These are phyloP conservation scores for Triplophysa dalaica DNA, from an alignment of 2,113 vertebrate genomes.

Conservation along the genomic window DNA sequence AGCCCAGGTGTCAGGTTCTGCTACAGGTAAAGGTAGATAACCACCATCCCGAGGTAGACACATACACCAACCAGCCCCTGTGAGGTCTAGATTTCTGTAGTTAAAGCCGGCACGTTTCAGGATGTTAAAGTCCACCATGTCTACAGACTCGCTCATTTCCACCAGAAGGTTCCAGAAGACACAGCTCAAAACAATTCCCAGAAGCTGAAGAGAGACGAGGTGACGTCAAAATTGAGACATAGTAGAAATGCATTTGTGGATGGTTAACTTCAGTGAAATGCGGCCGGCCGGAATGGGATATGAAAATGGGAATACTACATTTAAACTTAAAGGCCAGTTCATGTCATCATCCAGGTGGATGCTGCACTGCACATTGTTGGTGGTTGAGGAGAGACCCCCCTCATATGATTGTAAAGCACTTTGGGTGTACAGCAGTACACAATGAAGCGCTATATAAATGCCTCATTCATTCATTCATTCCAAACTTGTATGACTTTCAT, in stretches of 20 bases:
- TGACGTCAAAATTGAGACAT: not conserved
- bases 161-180: slow-evolving; percentile 85
- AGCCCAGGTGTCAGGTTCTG: slow-evolving; percentile 52
- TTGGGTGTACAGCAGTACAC: too few species aligned
- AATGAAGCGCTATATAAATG: too few species aligned
- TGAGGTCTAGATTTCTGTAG: slow-evolving; percentile 77
- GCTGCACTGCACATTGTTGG: too few species aligned
- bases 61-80: slow-evolving; percentile 85
- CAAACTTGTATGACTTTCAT: too few species aligned
- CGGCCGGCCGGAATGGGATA: too few species aligned
- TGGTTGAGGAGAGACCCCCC: too few species aligned
- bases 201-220: slow-evolving; percentile 66
- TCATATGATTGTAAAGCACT: too few species aligned
- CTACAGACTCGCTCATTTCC: slow-evolving; percentile 73
- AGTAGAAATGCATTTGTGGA: not conserved
- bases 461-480: too few species aligned
- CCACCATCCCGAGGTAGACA: slow-evolving; percentile 84
- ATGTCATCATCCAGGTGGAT: too few species aligned
- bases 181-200: slow-evolving; percentile 81
- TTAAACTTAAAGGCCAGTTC: too few species aligned
- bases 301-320: too few species aligned
- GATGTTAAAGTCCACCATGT: slow-evolving; percentile 79
- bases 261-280: not conserved
- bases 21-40: slow-evolving; percentile 75
- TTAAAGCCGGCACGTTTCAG: slow-evolving; percentile 65